Evolutionary conservation across 2,888 invertebrate genomes (phyloP), one percentile per base, ranked within the genome.

Genomic region (Cryptops parisi): DNA sequence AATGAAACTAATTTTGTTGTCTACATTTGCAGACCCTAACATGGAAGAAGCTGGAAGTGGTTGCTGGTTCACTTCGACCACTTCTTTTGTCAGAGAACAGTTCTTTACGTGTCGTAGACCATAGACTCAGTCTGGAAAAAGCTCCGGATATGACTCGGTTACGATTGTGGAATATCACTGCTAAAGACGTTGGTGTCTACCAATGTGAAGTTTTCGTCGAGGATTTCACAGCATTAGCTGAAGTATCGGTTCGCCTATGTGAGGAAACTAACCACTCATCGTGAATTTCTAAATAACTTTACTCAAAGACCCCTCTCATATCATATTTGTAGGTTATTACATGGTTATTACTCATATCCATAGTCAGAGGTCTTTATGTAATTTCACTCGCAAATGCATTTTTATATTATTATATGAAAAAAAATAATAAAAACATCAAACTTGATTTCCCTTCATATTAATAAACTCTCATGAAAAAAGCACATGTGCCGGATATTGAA

Each of bases 1-100:
- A 56, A 65, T 84, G 0, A 84, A 84, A 73, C 80, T 78, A 64
- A 58, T 38, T 26, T 55, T 39, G 27, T 23, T 15, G 17, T 39
- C 15, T 6, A 9, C 33, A 6, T 33, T 33, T 33, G 6, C 33
- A 33, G 33, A 33, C 33, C 9, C 33, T 33, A 6, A 33, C 33
- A 6, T 33, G 33, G 33, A 33, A 33, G 15, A 33, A 33, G 15
- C 6, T 33, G 6, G 33, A 33, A 9, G 6, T 9, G 6, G 15
- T 33, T 33, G 33, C 33, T 9, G 33, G 33, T 15, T 9, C 33
- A 9, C 9, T 15, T 15, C 6, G 33, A 15, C 33, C 33, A 33
- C 15, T 41, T 5, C 43, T 41, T 12, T n/a, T 41, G 19, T 17
- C 43, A 5, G n/a, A 21, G 19, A 41, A 41, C 43, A 41, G 43